These are phyloP conservation scores for Heliconius himera DNA, from an alignment of 1,140 invertebrate genomes.

Conservation along the genomic window DNA sequence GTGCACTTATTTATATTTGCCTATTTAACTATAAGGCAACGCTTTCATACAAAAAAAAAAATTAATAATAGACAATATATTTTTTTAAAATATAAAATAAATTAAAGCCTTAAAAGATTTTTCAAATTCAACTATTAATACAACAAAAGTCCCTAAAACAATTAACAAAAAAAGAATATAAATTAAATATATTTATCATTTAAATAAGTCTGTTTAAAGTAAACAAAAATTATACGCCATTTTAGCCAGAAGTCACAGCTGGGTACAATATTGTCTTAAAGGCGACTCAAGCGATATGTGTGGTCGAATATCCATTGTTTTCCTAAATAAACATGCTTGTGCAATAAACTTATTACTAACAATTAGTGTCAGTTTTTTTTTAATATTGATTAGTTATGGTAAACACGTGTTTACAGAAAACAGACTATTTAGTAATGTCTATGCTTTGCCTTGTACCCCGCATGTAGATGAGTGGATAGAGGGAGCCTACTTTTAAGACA, in stretches of 20 bases:
- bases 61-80: too few species aligned
- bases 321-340: conserved; percentile 36
- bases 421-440: background rate
- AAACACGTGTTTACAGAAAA: background rate
- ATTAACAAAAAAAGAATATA: background rate
- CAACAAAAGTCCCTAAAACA: too few species aligned
- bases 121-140: too few species aligned
- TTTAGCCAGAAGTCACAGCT: conserved; percentile 10
- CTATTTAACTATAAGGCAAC: too few species aligned
- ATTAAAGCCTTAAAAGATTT: too few species aligned
- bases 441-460: background rate
- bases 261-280: conserved; percentile 9
- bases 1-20: too few species aligned
- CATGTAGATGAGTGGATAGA: background rate
- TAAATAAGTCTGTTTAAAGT: background rate
- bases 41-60: too few species aligned
- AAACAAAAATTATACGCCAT: background rate
- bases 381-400: background rate
- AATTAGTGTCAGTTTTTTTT: conserved; percentile 21
- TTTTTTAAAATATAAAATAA: too few species aligned
- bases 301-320: conserved; percentile 43
- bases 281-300: conserved; percentile 38
- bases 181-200: background rate
- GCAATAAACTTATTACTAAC: conserved; percentile 39
- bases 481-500: background rate